Evolutionary conservation across 2,113 vertebrate genomes (phyloP), one percentile per base, ranked within the genome.

Genomic region (Phodopus roborovskii): DNA sequence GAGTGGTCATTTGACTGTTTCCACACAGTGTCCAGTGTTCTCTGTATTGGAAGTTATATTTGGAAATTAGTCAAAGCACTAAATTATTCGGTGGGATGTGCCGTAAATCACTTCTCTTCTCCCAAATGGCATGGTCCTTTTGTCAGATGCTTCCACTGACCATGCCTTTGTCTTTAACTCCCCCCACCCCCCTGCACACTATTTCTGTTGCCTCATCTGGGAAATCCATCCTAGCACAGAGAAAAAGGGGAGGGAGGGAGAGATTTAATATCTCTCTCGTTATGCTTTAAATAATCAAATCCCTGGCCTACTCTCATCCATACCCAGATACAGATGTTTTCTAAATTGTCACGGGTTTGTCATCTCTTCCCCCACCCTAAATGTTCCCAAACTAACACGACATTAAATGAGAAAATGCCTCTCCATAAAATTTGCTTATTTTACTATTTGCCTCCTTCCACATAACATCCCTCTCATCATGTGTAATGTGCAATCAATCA

Each of bases 391-490:
- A 96, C 95, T 93, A 96, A 97, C 74, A 96, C 89, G 83, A 96
- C 75, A 82, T 95, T 96, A 97, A 97, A 90, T 94, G 90, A 97
- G 81, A 97, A 97, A 95, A 96, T 96, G 94, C 36, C 70, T 96
- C 60, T 88, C 94, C 95, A 97, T 97, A 91, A 97, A 97, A 97
- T 97, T 60, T 97, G 74, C 90, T 97, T 95, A 94, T 97, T 98
- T 97, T 96, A 77, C 91, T 84, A 93, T 95, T 97, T 96, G 64
- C 93, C 79, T 97, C 70, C 90, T 79, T 95, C 91, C 84, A 81
- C 64, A 73, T 85, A 94, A 58, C 87, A 95, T 96, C 96, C 82
- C 93, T 97, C 95, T 97, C 78, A 90, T 97, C 96, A 98, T 98
- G 70, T 94, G 86, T 95, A 97, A 97, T 97, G 93, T 92, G 91